These are phyloP conservation scores for Microplitis mediator DNA, from an alignment of 1,140 invertebrate genomes.

Conservation along the genomic window DNA sequence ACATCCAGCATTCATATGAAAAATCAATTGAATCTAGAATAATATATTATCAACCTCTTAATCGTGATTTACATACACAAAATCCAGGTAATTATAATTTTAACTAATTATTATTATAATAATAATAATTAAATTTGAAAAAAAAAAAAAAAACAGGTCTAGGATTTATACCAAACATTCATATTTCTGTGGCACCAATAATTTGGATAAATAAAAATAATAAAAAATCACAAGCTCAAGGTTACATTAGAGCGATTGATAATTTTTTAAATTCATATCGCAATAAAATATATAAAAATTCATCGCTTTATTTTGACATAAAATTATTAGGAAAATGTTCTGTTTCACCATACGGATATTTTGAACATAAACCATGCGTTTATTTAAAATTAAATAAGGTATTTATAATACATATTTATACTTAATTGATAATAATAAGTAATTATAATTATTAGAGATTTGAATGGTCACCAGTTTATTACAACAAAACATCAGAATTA, in stretches of 20 bases:
- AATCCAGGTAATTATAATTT: too few species aligned
- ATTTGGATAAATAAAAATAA: slow-evolving; percentile 37
- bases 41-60: neutral
- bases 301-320: slow-evolving; percentile 46
- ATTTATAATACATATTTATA: slow-evolving; percentile 35
- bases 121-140: neutral
- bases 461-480: slow-evolving; percentile 76
- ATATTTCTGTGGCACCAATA: slow-evolving; percentile 30
- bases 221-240: slow-evolving; percentile 6
- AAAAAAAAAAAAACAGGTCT: slow-evolving; percentile 35
- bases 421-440: neutral
- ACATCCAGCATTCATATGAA: slow-evolving; percentile 28
- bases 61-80: slow-evolving; percentile 33
- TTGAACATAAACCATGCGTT: slow-evolving; percentile 72
- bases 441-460: slow-evolving; percentile 62
- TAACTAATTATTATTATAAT: neutral
- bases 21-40: neutral
- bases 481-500: slow-evolving; percentile 65
- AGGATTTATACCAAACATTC: slow-evolving; percentile 39
- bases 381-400: slow-evolving; percentile 85
- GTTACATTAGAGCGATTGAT: slow-evolving; percentile 33
- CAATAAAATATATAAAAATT: neutral
- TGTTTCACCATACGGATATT: slow-evolving; percentile 69
- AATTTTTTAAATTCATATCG: slow-evolving; percentile 16
- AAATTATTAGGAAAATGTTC: slow-evolving; percentile 40